Base-by-base conservation (phyloP, 2,113 vertebrate species). In the Tiliqua scincoides region DNA sequence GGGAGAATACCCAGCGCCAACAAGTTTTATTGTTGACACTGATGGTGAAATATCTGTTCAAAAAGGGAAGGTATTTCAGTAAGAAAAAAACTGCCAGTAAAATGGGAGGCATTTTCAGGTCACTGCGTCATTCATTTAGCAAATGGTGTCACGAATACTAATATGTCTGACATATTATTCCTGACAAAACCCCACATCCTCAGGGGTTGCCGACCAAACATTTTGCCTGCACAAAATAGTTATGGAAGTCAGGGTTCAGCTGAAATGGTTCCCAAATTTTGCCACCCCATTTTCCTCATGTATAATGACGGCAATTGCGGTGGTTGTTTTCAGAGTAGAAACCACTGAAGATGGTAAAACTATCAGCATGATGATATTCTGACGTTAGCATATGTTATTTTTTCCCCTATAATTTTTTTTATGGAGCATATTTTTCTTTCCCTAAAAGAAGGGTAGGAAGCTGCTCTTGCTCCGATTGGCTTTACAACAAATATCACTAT, bases 171-270 rank as follows among this genome's bases (percentile, higher is more conserved):
- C 37, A 0, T 2, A 54, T 15, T 0, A 79, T 2, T 80, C 17
- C 18, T 10, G 17, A 32, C 21, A 0, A 0, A 7, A 9, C 9
- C 27, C 67, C 0, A 0, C 30, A 11, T 0, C 20, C 71, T 9
- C 71, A 23, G 2, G 70, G 35, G 17, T 71, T n/a, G n/a, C 32
- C 20, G 18, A 70, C 12, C 20, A 37, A 35, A 37, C 32, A 37
- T 32, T 37, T 71, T 71, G 32, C 20, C 20, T 40, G 32, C 30
- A 14, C 65, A 67, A 14, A 18, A 70, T 6, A 35, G 5, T 70
- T 35, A 70, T 20, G 68, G 68, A 15, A 35, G 17, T 20, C 25
- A 20, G 10, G 21, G 6, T 23, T 23, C 20, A 17, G 4, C 17
- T 43, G 20, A 57, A 57, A 12, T 57, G 11, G 17, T 17, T 12